Evolutionary conservation across 2,888 invertebrate genomes (phyloP).

Genomic region (Physocephala rufipes): DNA sequence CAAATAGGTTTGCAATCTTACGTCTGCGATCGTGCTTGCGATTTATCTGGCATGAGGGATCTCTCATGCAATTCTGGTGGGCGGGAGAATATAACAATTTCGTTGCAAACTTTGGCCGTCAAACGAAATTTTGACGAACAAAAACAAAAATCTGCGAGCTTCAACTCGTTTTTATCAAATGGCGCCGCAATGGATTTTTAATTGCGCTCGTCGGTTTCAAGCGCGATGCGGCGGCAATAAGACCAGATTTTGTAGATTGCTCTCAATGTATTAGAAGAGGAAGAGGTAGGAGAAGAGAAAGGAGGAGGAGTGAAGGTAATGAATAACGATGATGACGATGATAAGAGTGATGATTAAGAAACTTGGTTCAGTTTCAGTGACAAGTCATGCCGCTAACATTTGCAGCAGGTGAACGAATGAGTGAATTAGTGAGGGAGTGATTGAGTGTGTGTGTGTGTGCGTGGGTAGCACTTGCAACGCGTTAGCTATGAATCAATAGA

Average conservation of each 20-base stretch:
- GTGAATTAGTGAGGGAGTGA: not conserved
- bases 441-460: conserved; percentile 14
- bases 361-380: not conserved
- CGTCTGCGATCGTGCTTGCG: too few relatives aligned
- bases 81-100: not conserved
- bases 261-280: not conserved
- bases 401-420: not conserved
- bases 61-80: not conserved
- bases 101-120: not conserved
- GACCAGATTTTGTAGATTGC: not conserved
- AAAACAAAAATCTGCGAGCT: not conserved
- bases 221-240: not conserved
- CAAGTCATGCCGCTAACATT: not conserved
- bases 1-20: too few relatives aligned
- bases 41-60: too few relatives aligned
- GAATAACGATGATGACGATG: too few relatives aligned
- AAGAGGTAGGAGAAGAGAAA: not conserved
- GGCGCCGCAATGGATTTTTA: conserved; percentile 26
- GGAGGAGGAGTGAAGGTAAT: not conserved
- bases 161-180: not conserved
- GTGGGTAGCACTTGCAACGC: conserved; percentile 30
- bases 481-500: not conserved
- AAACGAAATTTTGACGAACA: not conserved
- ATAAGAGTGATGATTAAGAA: too few relatives aligned
- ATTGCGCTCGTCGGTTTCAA: conserved; percentile 12